Conservation (phyloP, 2,888 invertebrate genomes). For the Meloe dianella region DNA sequence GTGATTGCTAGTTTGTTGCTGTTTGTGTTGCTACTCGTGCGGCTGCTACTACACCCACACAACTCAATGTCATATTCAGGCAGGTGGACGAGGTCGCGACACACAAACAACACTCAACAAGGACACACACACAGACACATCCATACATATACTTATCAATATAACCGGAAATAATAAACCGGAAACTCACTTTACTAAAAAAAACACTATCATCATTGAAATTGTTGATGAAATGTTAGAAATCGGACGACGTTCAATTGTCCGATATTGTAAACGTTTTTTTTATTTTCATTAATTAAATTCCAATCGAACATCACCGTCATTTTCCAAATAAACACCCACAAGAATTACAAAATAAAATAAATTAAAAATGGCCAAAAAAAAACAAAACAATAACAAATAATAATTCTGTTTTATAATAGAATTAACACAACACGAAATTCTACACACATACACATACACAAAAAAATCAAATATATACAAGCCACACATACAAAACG, state of each 20-base stretch:
- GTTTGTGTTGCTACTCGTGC: conserved; percentile 32
- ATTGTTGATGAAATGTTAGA: not conserved
- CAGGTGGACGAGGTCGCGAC: conserved; percentile 49
- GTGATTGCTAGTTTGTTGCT: conserved; percentile 17
- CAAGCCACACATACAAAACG: conserved; percentile 6
- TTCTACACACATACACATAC: not conserved
- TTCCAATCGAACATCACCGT: not conserved
- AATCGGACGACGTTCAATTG: conserved; percentile 1
- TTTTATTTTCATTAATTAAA: not conserved
- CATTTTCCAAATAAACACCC: conserved; percentile 1
- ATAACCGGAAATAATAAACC: conserved; percentile 20
- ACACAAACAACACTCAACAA: conserved; percentile 39
- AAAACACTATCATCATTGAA: conserved; percentile 26
- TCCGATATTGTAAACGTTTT: not conserved
- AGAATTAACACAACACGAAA: conserved; percentile 6
- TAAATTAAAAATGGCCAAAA: no score
- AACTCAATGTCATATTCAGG: conserved; percentile 55
- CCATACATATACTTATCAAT: no score
- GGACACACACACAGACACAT: conserved; percentile 18
- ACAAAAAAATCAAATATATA: not conserved
- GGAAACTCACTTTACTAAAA: conserved; percentile 42
- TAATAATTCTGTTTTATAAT: not conserved
- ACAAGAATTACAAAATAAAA: not conserved
- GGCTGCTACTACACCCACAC: conserved; percentile 51
- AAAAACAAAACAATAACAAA: no score